Evolutionary conservation across 1,140 invertebrate genomes (phyloP), one percentile per base, ranked within the genome.

Genomic region (Drosophila asahinai): DNA sequence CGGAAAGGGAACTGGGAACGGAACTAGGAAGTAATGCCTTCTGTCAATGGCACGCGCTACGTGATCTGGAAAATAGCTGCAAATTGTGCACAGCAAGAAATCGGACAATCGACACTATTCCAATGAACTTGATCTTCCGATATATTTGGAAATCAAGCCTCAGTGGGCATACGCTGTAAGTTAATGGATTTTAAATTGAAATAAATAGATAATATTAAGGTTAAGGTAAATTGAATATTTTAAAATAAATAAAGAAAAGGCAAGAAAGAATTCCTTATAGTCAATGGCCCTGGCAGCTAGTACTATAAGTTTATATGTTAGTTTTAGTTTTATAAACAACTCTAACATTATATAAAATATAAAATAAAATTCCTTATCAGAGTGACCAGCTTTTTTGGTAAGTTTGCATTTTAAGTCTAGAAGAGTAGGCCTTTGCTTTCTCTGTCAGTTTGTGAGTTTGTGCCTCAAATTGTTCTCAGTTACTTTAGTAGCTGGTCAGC

Each of bases 11-110:
- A 25, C 54, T 57, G 66, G 25, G 25, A 72, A 38, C 70, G 70
- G 70, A 77, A 77, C 75, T 68, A 68, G 75, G 74, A 77, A 77
- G 54, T 42, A 40, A 67, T 77, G 63, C 40, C 72, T 38, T 45
- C 76, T 77, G 74, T 77, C 55, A 60, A 45, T 58, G 74, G 73
- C 75, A 77, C 75, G 63, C 63, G 75, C 57, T 68, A 57, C 74
- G 43, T 77, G 75, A 52, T 72, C 42, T 48, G 70, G 25, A 51
- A 67, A 52, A 45, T 9, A 15, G 17, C 58, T 63, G 43, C 40
- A n/a, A 22, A 14, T 45, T 17, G 22, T 66, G 58, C 63, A 63
- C 40, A 9, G 40, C 36, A 42, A 25, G 43, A 65, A 63, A 22
- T 45, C 5, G 3, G 14, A 12, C 17, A 17, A 61, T n/a, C n/a